These are phyloP conservation scores for Lepeophtheirus nordmannii DNA, from an alignment of 2,888 invertebrate genomes.

Conservation along the genomic window DNA sequence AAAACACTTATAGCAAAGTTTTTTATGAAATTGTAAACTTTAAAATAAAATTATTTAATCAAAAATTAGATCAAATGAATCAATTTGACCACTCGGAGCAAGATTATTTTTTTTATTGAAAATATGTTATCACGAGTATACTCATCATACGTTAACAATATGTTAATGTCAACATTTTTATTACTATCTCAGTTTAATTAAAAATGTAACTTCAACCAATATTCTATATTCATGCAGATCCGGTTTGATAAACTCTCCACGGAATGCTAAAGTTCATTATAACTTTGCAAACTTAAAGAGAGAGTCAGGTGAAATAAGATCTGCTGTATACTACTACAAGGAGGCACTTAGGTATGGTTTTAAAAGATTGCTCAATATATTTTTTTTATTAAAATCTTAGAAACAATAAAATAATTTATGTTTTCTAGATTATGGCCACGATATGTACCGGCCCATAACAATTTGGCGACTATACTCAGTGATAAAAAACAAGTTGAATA, in stretches of 20 bases:
- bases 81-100: too few relatives aligned
- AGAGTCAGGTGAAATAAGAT: conserved; percentile 53
- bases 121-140: too few relatives aligned
- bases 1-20: too few relatives aligned
- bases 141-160: too few relatives aligned
- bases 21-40: too few relatives aligned
- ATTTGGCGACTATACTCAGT: conserved; percentile 59
- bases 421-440: conserved; percentile 58
- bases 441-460: conserved; percentile 72
- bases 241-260: conserved; percentile 58
- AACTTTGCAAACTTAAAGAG: conserved; percentile 72
- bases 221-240: conserved; percentile 45
- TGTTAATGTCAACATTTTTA: too few relatives aligned
- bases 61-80: too few relatives aligned
- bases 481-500: conserved; percentile 51
- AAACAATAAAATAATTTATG: conserved; percentile 1
- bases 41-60: too few relatives aligned
- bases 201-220: too few relatives aligned
- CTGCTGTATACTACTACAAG: conserved; percentile 59
- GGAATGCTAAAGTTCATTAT: conserved; percentile 78
- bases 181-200: too few relatives aligned
- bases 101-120: too few relatives aligned
- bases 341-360: conserved; percentile 55
- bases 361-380: not conserved
- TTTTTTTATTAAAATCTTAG: too few relatives aligned